Percentiles rank a stretch among this genome's conserved stretches.
These are phyloP conservation scores for Eudasyphora cyanicolor DNA, from an alignment of 2,888 invertebrate species.

Conservation along the genomic window DNA sequence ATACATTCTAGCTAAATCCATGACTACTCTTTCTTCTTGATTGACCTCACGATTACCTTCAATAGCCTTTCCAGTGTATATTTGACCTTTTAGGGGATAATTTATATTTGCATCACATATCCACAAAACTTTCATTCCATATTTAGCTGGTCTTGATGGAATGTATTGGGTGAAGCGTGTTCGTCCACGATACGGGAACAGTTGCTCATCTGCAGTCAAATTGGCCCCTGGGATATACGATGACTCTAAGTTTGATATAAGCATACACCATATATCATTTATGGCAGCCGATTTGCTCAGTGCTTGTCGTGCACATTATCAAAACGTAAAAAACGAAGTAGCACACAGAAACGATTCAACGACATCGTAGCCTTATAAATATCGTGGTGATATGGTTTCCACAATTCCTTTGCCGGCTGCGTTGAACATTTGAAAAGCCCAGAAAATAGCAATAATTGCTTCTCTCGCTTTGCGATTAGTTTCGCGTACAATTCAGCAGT, in stretches of 20 bases:
- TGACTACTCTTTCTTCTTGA: constrained; percentile 27
- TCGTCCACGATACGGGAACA: constrained; percentile 35
- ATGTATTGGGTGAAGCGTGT: constrained; percentile 41
- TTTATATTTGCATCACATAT: no score
- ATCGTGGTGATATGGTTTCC: constrained; percentile 18
- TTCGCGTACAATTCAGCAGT: no score
- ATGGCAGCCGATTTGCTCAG: constrained; percentile 45
- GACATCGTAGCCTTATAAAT: constrained; percentile 46
- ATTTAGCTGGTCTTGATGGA: no score
- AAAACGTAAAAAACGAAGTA: constrained; percentile 27
- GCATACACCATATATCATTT: constrained; percentile 23
- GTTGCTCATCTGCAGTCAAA: constrained; percentile 1
- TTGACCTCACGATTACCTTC: constrained; percentile 5
- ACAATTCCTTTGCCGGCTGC: no score
- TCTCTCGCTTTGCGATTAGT: no score
- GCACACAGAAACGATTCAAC: constrained; percentile 32
- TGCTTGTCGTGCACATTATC: constrained; percentile 34
- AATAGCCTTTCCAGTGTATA: constrained; percentile 17
- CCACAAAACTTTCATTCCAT: no score
- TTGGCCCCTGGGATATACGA: constrained; percentile 10
- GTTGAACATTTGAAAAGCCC: no score
- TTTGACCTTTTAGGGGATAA: constrained; percentile 26
- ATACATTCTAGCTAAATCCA: neutral
- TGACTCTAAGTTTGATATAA: constrained; percentile 31
- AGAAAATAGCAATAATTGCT: no score